phyloP scores from a whole-genome alignment of 1,140 invertebrate genomes.

The Anastatus disparis region DNA sequence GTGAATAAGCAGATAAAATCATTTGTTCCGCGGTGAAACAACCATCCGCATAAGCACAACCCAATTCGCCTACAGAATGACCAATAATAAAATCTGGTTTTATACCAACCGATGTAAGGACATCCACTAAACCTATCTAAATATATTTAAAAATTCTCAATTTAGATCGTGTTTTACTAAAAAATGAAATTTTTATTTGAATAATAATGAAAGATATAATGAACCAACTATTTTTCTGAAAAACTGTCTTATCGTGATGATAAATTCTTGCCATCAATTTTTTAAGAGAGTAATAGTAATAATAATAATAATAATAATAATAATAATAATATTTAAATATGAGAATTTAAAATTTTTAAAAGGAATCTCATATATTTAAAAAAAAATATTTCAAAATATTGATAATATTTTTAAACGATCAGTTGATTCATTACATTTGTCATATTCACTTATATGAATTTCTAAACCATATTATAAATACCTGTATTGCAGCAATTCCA shows the following conservation, averaged over 20 bases:
- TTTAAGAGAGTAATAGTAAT: too few relatives aligned
- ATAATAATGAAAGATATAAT: slow-evolving; percentile 71
- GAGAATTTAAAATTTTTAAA: too few relatives aligned
- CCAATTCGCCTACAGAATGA: slow-evolving; percentile 83
- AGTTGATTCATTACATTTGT: too few relatives aligned
- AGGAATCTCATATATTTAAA: not conserved
- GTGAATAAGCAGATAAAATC: slow-evolving; percentile 78
- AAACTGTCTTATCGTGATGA: slow-evolving; percentile 70
- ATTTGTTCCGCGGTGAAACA: slow-evolving; percentile 87
- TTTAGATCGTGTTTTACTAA: too few relatives aligned
- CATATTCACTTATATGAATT: too few relatives aligned
- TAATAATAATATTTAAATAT: too few relatives aligned
- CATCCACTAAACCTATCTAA: slow-evolving; percentile 81
- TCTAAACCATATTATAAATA: slow-evolving; percentile 48
- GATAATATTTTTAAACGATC: too few relatives aligned
- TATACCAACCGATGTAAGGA: slow-evolving; percentile 74
- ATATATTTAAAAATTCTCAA: too few relatives aligned
- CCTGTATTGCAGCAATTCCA: slow-evolving; percentile 87
- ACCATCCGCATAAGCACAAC: too few relatives aligned
- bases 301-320: slow-evolving; percentile 72
- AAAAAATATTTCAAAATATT: not conserved
- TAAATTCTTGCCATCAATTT: too few relatives aligned
- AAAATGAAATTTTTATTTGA: slow-evolving; percentile 76
- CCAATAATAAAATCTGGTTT: slow-evolving; percentile 81
- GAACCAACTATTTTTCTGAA: slow-evolving; percentile 76